Evolutionary conservation across 2,888 invertebrate genomes (phyloP), one percentile per base, ranked within the genome.

Genomic region (Loripinus fragilis): DNA sequence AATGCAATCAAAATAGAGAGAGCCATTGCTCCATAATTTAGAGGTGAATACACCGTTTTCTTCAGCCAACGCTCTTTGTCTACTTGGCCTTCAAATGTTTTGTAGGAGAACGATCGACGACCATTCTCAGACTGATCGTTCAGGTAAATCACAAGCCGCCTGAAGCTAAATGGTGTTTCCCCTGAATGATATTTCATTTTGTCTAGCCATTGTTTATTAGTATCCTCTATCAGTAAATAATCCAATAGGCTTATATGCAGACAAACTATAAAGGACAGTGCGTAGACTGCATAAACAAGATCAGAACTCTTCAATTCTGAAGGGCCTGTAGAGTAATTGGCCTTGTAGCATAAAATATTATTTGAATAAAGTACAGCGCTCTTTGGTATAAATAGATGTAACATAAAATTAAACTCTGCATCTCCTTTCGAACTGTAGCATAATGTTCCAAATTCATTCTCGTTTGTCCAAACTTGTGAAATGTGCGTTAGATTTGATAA

Each of bases 361-460:
- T 60, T 60, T 33, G 1, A 2, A 10, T 60, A 15, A 33, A 60
- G 28, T 15, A 33, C 28, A 33, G 33, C 60, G 10, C n/a, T 15
- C 17, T 60, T 60, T 60, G 60, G 60, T 60, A 60, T 60, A 60
- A 60, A 60, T 12, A 60, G 33, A 33, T 12, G 33, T 5, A 20
- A 33, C 3, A 20, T 15, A 2, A 33, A 10, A 23, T 60, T 20
- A 25, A 25, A 33, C 2, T 17, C 23, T n/a, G 20, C 3, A 17
- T 33, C 60, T 33, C 15, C 33, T 33, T 20, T 30, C 10, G 23
- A 33, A 60, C 33, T 60, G 7, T 28, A 8, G 17, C 60, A 60
- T 10, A 60, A 30, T 28, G 25, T 33, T 33, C 2, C 17, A 33
- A 33, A 60, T 20, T 33, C 60, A 12, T 30, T n/a, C 3, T 60